Evolutionary conservation across 1,140 invertebrate species (phyloP).

Genomic region (Drosophila grimshawi): DNA sequence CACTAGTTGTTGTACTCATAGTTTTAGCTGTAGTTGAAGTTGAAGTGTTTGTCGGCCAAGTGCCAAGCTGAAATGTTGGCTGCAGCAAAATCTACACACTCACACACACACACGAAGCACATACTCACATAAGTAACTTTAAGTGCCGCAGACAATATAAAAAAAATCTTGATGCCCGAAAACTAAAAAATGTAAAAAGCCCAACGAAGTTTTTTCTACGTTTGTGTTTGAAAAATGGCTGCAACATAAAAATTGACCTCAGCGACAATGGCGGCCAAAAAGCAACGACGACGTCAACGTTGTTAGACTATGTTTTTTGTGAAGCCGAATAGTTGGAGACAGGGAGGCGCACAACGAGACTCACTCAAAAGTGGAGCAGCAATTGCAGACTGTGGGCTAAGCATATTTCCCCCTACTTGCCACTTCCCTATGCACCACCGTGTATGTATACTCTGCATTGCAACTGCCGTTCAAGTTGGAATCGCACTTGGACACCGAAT

Average conservation of each 20-base stretch:
- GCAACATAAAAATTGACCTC: slow-evolving; percentile 82
- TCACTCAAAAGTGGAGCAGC: slow-evolving; percentile 74
- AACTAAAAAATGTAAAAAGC: slow-evolving; percentile 30
- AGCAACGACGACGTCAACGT: slow-evolving; percentile 32
- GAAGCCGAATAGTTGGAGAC: slow-evolving; percentile 40
- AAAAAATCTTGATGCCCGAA: slow-evolving; percentile 40
- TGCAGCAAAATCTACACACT: slow-evolving; percentile 26
- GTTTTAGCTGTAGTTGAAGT: slow-evolving; percentile 21
- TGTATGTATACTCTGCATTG: slow-evolving; percentile 26
- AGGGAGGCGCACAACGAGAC: slow-evolving; percentile 19
- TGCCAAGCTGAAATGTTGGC: slow-evolving; percentile 71
- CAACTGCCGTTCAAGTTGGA: slow-evolving; percentile 47
- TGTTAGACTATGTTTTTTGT: slow-evolving; percentile 52
- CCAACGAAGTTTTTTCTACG: slow-evolving; percentile 56
- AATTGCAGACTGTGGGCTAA: slow-evolving; percentile 60
- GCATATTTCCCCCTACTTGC: slow-evolving; percentile 6
- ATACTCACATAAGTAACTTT: slow-evolving; percentile 50
- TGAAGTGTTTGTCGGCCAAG: slow-evolving; percentile 55
- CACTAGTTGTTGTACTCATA: background rate
- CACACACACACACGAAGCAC: slow-evolving; percentile 17
- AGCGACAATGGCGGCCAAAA: slow-evolving; percentile 73
- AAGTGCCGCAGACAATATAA: slow-evolving; percentile 68
- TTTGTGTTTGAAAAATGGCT: slow-evolving; percentile 67
- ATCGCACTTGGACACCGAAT: slow-evolving; percentile 39
- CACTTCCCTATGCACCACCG: slow-evolving; percentile 7